These are phyloP conservation scores for Punctoribates punctum DNA, from an alignment of 2,888 invertebrate genomes.

Conservation along the genomic window DNA sequence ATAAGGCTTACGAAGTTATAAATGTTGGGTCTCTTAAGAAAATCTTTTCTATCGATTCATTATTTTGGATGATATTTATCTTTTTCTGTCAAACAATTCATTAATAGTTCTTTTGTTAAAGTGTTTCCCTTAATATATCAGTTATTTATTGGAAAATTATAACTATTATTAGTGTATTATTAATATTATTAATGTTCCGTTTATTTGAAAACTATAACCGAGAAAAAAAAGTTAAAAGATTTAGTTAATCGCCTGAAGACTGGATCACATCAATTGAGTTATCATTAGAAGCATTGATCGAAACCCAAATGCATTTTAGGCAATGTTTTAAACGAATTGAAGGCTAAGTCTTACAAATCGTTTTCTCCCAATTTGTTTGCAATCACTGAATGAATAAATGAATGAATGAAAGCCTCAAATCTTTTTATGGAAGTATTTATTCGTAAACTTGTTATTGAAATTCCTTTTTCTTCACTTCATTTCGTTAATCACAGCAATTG, in stretches of 20 bases:
- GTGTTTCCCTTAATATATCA: too few species aligned
- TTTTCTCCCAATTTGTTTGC: background rate
- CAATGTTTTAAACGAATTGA: background rate
- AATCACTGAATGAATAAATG: background rate
- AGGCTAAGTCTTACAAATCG: background rate
- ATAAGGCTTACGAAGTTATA: background rate
- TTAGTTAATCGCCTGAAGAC: background rate
- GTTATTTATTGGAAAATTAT: too few species aligned
- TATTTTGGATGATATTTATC: background rate
- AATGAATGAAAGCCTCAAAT: background rate
- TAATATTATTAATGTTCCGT: too few species aligned
- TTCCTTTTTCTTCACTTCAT: background rate
- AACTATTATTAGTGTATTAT: too few species aligned
- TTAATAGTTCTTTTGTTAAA: too few species aligned
- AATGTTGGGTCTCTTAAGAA: background rate
- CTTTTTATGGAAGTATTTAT: constrained; percentile 7
- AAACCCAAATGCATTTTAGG: background rate
- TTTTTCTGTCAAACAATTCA: too few species aligned
- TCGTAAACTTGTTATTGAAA: background rate
- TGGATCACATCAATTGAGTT: constrained; percentile 6
- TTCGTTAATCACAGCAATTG: constrained; percentile 1
- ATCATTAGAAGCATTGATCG: background rate
- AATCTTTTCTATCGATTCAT: background rate
- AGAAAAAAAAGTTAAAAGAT: background rate
- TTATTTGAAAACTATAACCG: background rate